Evolutionary conservation across 1,140 invertebrate species (phyloP), one percentile per base, ranked within the genome.

Genomic region (Plectrocnemia conspersa): DNA sequence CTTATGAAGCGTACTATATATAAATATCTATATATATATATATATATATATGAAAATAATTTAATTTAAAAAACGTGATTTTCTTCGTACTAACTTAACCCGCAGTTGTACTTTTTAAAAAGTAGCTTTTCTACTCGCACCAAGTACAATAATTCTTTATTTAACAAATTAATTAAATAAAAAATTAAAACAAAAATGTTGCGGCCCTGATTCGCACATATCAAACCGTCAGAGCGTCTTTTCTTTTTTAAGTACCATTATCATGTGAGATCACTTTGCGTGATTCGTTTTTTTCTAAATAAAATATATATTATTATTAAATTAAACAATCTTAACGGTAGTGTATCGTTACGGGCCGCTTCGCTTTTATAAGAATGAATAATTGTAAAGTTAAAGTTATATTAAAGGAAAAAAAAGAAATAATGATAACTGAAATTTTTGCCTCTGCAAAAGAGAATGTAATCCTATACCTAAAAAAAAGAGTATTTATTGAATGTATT

Each of bases 141-240:
- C 21, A 50, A 27, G 48, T 52, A 52, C 27, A 52, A 52, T 52
- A 42, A 42, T 42, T 52, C 50, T 52, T 52, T 33, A 32, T n/a
- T 50, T 27, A 18, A 45, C 29, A 45, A 40, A 15, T 18, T 9
- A 36, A 6, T 13, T 36, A 36, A 36, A 4, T 40, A 40, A 40
- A 3, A 3, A 40, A 40, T 40, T n/a, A n/a, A n/a, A 7, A 29
- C 7, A 9, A 47, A 41, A 52, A 52, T 48, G 47, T 56, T 60
- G 52, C 55, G 59, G 59, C 59, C 59, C 59, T 45, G 27, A 45
- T 57, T 52, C 32, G 52, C 54, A 61, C 59, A 61, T 61, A 61
- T 61, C 59, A 61, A 47, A 55, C 44, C 46, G 52, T 54, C 54
- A 16, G 44, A 45, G n/a, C n/a, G n/a, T n/a, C n/a, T n/a, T n/a